Conservation (phyloP, 2,113 vertebrate genomes). For the Aspiorhynchus laticeps region DNA sequence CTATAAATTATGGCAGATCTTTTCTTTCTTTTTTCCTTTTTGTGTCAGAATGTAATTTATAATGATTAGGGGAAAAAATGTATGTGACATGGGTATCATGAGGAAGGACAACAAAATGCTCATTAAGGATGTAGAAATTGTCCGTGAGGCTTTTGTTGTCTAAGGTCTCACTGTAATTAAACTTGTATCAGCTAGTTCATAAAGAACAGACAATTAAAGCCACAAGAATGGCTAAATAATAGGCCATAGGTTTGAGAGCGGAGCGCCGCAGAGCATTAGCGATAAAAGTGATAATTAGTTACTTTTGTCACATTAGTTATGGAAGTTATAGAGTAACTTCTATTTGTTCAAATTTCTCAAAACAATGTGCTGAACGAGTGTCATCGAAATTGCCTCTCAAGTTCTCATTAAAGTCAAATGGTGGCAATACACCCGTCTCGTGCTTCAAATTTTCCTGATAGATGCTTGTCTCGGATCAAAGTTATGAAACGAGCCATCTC, state of each 20-base stretch:
- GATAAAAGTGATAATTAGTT: slow-evolving; percentile 47
- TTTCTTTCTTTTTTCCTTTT: slow-evolving; percentile 43
- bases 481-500: slow-evolving; percentile 11
- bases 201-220: slow-evolving; percentile 57
- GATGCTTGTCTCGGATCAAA: slow-evolving; percentile 26
- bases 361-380: slow-evolving; percentile 4
- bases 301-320: slow-evolving; percentile 35
- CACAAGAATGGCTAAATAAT: slow-evolving; percentile 48
- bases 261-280: neutral
- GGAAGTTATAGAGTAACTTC: slow-evolving; percentile 24
- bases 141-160: slow-evolving; percentile 52
- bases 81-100: slow-evolving; percentile 66
- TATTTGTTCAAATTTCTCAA: neutral
- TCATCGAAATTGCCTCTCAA: neutral
- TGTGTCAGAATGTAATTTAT: slow-evolving; percentile 58
- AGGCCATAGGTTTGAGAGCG: slow-evolving; percentile 22
- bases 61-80: slow-evolving; percentile 52
- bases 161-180: slow-evolving; percentile 53
- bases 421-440: neutral
- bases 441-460: slow-evolving; percentile 18
- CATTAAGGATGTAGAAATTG: slow-evolving; percentile 68
- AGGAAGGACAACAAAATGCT: slow-evolving; percentile 70
- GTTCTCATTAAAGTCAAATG: slow-evolving; percentile 24
- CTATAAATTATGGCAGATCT: slow-evolving; percentile 53
- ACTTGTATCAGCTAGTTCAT: slow-evolving; percentile 45